Evolutionary conservation across 2,797 vertebrate species (phyloP).

Genomic region (Enteromius anoplus): DNA sequence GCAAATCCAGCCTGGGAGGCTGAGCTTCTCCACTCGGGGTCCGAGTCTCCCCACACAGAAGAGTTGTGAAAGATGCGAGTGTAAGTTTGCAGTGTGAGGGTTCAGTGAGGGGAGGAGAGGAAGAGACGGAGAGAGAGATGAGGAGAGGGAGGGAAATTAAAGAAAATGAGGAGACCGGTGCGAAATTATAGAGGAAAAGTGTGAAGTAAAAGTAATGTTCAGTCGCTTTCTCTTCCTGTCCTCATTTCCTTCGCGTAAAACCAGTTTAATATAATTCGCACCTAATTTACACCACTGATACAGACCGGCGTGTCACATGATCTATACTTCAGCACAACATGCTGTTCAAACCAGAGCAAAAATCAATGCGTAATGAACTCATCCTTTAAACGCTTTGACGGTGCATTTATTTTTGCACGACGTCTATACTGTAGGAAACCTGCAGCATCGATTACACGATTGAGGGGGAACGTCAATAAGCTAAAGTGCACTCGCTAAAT

Average conservation of each 20-base stretch:
- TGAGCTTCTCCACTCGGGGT: slow-evolving; percentile 58
- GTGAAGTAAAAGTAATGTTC: slow-evolving; percentile 28
- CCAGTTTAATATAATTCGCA: background rate
- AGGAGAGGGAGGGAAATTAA: background rate
- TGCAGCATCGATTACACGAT: slow-evolving; percentile 3
- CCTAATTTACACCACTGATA: background rate
- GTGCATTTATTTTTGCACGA: slow-evolving; percentile 30
- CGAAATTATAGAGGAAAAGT: slow-evolving; percentile 9
- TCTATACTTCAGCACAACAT: background rate
- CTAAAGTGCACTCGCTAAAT: slow-evolving; percentile 21
- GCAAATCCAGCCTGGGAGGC: slow-evolving; percentile 70
- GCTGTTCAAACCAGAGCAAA: background rate
- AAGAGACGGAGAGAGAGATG: background rate
- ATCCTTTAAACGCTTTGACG: slow-evolving; percentile 6
- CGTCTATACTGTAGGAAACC: background rate
- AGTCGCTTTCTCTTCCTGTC: background rate
- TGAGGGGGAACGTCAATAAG: slow-evolving; percentile 28
- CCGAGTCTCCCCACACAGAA: slow-evolving; percentile 55
- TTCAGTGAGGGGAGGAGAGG: background rate
- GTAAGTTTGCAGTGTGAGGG: slow-evolving; percentile 56
- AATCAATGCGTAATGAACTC: slow-evolving; percentile 26
- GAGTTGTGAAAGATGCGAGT: slow-evolving; percentile 57
- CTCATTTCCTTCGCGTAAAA: background rate
- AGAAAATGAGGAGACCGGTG: background rate
- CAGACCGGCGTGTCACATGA: background rate